Evolutionary conservation across 2,113 vertebrate species (phyloP).

Genomic region (Galemys pyrenaicus): DNA sequence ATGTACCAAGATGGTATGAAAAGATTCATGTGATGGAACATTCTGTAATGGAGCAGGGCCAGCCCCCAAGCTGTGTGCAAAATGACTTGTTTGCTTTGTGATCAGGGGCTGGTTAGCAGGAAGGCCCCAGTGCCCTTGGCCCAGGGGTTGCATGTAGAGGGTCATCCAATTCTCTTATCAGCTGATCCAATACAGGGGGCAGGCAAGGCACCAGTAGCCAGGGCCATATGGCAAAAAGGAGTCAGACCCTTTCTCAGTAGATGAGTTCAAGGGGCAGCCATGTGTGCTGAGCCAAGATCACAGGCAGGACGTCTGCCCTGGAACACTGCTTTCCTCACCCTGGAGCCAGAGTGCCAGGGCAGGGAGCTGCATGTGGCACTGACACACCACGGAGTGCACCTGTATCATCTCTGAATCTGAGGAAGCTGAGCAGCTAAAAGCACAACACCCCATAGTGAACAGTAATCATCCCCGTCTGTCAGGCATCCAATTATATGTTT

Average conservation of each 20-base stretch:
- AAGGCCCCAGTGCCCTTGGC: rapidly evolving
- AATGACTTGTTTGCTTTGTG: neutral
- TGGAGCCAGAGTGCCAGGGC: neutral
- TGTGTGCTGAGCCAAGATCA: neutral
- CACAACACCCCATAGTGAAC: neutral
- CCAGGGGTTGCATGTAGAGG: neutral
- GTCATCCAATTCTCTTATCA: neutral
- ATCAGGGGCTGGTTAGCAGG: neutral
- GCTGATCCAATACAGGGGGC: rapidly evolving
- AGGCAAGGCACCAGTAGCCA: neutral
- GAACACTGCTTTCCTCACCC: neutral
- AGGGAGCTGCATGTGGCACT: neutral
- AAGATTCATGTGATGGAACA: neutral
- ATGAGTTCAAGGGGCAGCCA: too few species aligned
- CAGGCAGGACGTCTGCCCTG: neutral
- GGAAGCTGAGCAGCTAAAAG: neutral
- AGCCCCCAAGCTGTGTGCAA: neutral
- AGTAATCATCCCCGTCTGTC: slow-evolving; percentile 56
- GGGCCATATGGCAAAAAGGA: neutral
- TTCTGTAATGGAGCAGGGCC: neutral
- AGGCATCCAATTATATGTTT: slow-evolving; percentile 41
- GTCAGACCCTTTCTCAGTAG: neutral
- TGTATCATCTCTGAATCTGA: slow-evolving; percentile 27
- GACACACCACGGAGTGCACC: neutral
- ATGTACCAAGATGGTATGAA: neutral